A percentile compares a stretch with the other conserved stretches of the same genome.
These are phyloP conservation scores for Myripristis murdjan DNA, from an alignment of 2,797 vertebrate genomes.

Conservation along the genomic window DNA sequence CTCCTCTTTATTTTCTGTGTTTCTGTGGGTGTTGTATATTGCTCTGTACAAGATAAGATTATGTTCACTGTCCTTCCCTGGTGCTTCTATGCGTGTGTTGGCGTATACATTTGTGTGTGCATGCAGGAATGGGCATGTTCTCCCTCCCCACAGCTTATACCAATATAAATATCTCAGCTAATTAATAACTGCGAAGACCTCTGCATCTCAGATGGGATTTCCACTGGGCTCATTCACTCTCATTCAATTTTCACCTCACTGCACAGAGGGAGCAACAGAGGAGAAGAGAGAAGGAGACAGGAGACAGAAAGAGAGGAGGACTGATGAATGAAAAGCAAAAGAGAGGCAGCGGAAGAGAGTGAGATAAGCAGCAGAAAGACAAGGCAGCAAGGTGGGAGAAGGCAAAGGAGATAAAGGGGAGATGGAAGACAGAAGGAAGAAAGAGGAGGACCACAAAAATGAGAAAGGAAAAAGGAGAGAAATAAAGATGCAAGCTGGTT, in stretches of 20 bases:
- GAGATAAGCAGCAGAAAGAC: neutral
- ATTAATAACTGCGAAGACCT: constrained; percentile 70
- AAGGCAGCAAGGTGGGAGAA: constrained; percentile 1
- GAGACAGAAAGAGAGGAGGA: no score
- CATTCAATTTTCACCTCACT: constrained; percentile 68
- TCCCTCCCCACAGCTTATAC: constrained; percentile 44
- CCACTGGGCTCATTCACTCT: constrained; percentile 47
- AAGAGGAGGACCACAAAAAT: no score
- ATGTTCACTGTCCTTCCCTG: neutral
- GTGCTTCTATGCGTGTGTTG: constrained; percentile 6
- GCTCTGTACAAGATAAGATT: constrained; percentile 12
- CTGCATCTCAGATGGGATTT: constrained; percentile 62
- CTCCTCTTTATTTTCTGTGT: neutral
- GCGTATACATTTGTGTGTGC: constrained; percentile 28
- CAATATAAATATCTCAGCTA: constrained; percentile 69
- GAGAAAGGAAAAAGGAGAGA: no score
- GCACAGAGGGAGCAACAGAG: constrained; percentile 40
- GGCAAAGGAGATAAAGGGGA: no score
- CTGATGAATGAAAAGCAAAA: no score
- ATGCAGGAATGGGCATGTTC: constrained; percentile 41
- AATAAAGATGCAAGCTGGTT: no score
- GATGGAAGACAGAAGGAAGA: no score
- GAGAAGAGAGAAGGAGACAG: constrained; percentile 1
- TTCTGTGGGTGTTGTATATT: constrained; percentile 17
- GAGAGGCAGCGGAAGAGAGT: neutral